Conservation (phyloP, 1,140 invertebrate species). For the Bombyx mandarina region DNA sequence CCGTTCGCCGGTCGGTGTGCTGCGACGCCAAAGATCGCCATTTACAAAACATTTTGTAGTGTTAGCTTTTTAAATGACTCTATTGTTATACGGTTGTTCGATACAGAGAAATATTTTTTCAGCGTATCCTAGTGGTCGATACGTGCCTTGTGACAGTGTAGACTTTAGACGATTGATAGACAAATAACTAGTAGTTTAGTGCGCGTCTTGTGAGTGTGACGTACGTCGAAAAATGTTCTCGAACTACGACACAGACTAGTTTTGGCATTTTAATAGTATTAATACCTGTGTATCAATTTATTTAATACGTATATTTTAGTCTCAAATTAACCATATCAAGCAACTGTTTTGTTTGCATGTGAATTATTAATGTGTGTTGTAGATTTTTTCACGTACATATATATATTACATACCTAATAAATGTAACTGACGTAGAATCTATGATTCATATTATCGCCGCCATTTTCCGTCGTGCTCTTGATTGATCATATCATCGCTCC, state of each 20-base stretch:
- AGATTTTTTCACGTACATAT: background rate
- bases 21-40: slow-evolving; percentile 37
- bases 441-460: background rate
- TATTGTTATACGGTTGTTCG: slow-evolving; percentile 16
- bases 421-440: background rate
- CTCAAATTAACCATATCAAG: slow-evolving; percentile 38
- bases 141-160: slow-evolving; percentile 57
- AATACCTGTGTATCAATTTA: slow-evolving; percentile 35
- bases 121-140: slow-evolving; percentile 54
- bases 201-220: background rate
- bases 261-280: slow-evolving; percentile 45
- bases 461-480: slow-evolving; percentile 12
- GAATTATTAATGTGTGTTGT: slow-evolving; percentile 10
- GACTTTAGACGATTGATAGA: slow-evolving; percentile 21
- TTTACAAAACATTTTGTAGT: slow-evolving; percentile 1
- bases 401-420: too few species aligned
- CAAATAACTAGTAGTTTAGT: slow-evolving; percentile 8
- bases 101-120: slow-evolving; percentile 56
- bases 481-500: slow-evolving; percentile 55
- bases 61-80: slow-evolving; percentile 2
- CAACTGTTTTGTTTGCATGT: slow-evolving; percentile 22
- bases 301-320: slow-evolving; percentile 14
- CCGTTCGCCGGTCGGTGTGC: slow-evolving; percentile 1
- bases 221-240: slow-evolving; percentile 20
- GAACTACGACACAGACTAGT: slow-evolving; percentile 41